These are phyloP conservation scores for Synergus itoensis DNA, from an alignment of 2,888 invertebrate species.

Conservation along the genomic window DNA sequence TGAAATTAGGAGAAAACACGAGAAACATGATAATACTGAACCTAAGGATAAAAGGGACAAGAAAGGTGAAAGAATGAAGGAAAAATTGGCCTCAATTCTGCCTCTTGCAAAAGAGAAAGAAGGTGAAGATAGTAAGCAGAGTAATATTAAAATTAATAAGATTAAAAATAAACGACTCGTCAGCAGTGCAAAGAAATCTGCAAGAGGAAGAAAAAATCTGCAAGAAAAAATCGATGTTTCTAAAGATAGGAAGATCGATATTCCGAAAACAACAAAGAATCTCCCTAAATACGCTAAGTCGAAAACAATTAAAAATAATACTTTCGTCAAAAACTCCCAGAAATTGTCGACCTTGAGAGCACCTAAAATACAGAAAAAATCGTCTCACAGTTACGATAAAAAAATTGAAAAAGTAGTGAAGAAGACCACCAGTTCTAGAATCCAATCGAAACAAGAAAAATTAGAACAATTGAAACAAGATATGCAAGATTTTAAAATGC, in stretches of 20 bases:
- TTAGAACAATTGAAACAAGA: slow-evolving; percentile 53
- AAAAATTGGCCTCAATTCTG: neutral
- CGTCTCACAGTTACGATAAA: neutral
- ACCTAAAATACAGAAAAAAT: slow-evolving; percentile 24
- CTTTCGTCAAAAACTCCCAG: neutral
- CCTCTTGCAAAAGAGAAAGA: no score
- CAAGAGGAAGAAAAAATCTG: neutral
- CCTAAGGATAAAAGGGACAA: no score
- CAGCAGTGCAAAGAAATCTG: neutral
- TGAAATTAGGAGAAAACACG: neutral
- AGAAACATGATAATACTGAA: neutral
- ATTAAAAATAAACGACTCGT: neutral
- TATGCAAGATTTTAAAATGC: slow-evolving; percentile 65
- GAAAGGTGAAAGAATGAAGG: neutral
- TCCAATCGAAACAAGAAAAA: neutral
- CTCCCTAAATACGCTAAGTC: neutral
- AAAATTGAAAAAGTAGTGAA: neutral
- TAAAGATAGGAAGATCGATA: neutral
- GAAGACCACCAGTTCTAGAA: neutral
- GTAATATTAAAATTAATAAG: neutral
- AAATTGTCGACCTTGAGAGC: neutral
- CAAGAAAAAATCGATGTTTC: neutral
- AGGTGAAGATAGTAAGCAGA: no score
- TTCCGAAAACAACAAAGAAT: neutral
- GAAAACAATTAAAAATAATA: no score